Evolutionary conservation across 1,140 invertebrate species (phyloP), one percentile per base, ranked within the genome.

Genomic region (Ostrea edulis): DNA sequence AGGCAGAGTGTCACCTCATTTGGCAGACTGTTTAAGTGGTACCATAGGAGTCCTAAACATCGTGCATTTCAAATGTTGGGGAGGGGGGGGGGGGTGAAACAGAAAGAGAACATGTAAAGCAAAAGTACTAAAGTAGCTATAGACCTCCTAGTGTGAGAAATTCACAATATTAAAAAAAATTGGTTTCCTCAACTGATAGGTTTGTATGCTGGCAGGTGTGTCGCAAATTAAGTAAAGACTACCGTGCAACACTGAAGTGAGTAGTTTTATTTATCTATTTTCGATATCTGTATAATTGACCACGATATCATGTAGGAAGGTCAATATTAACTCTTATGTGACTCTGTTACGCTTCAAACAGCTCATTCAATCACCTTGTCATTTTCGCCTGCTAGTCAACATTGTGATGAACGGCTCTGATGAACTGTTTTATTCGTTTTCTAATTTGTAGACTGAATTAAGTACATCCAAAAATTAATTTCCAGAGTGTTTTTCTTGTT

Each of bases 371-470:
- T 44, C 68, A 77, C 25, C 68, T 5, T 77, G 68, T 77, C 68
- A 29, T 12, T 77, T 14, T 77, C 9, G 12, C 11, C 12, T 2
- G 29, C 29, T 14, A 35, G 22, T 35, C 68, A 77, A 25, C 68
- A 77, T 77, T 25, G 25, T 77, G 68, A 77, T 77, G 68, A 14
- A 29, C 29, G 25, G 11, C 17, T 20, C 58, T 62, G 58, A 62
- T 62, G 14, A 14, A n/a, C 58, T 62, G 68, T 12, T 77, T 77
- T 14, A 77, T 77, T 77, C 25, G 25, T 77, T 77, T 77, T 77
- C 68, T 77, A 77, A 77, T 77, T 77, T 77, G 68, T 25, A 77
- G 68, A 77, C 22, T 77, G 29, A 77, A 77, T 77, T 77, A 35
- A 77, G 29, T 77, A 77, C 68, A 29, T 22, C 68, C 68, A 9